Base-by-base conservation (phyloP, 2,797 vertebrate species). In the Xiphorhynchus erythropygius region DNA sequence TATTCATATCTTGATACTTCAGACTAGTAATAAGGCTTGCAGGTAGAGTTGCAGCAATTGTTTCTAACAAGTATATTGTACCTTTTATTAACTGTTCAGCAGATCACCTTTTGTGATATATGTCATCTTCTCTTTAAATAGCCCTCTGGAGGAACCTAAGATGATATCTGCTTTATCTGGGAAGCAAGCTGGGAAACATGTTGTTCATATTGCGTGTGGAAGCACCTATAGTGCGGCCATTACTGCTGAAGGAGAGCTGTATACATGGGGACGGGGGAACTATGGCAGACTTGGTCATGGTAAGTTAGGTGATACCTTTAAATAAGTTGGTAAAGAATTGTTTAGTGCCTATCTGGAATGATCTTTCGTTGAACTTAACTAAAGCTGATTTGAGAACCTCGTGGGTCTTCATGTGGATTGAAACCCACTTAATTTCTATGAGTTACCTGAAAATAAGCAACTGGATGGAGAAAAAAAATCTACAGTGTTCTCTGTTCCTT, bases 151-250 rank as follows among this genome's bases (percentile, higher is more conserved):
- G 81, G 99, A 99, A 81, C 99, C 99, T 1, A 98, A 98, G 60
- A 97, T 99, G 97, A 99, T 99, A 76, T 97, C 98, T 28, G 97
- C 98, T 65, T 98, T 99, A 85, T 99, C 98, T 33, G 99, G 99
- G 78, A 99, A 99, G 93, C 99, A 99, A 93, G 93, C 98, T 9
- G 99, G 99, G 67, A 99, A 99, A 82, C 99, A 99, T 1, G 98
- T 99, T 88, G 98, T 99, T 33, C 99, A 99, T 70, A 97, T 99
- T 16, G 99, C 99, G 0, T 99, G 99, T 62, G 99, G 99, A 50
- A 99, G 99, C 97, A 99, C 99, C 0, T 99, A 99, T 71, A 99
- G 99, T 5, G 99, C 99, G 4, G 99, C 99, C 3, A 98, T 99
- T 95, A 99, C 99, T 18, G 99, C 99, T 3, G 99, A 99, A 65